Percentiles rank a stretch among this genome's conserved stretches.
These are phyloP conservation scores for Coptodon bakossiorum DNA, from an alignment of 2,113 vertebrate genomes.

Conservation along the genomic window DNA sequence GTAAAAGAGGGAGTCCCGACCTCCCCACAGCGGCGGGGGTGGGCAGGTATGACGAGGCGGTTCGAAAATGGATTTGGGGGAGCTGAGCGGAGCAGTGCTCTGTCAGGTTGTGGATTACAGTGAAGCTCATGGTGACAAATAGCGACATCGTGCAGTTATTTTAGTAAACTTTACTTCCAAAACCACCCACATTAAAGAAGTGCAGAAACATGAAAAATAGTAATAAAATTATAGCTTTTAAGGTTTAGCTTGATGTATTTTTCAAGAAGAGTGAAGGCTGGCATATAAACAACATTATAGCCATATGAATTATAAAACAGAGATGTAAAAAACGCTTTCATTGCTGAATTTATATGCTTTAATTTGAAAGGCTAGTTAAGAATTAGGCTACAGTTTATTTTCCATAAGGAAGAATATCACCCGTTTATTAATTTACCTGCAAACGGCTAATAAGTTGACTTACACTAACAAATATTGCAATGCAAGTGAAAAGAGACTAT, in stretches of 20 bases:
- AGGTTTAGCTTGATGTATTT: background rate
- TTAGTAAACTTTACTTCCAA: background rate
- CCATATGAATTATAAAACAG: background rate
- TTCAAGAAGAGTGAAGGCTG: background rate
- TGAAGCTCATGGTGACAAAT: background rate
- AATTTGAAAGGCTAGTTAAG: accelerated
- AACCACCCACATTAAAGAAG: background rate
- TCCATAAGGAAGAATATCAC: background rate
- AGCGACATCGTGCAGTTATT: background rate
- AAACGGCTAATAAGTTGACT: background rate
- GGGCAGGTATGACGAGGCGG: constrained; percentile 44
- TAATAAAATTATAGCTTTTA: background rate
- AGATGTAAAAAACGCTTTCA: background rate
- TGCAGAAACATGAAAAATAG: background rate
- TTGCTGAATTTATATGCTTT: background rate
- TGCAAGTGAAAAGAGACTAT: background rate
- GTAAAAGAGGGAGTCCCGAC: constrained; percentile 24
- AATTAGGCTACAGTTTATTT: background rate
- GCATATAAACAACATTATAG: accelerated
- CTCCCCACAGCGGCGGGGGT: background rate
- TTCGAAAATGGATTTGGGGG: constrained; percentile 56
- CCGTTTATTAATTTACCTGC: background rate
- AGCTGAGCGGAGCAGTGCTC: background rate
- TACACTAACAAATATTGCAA: background rate
- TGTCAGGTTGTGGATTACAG: background rate